Conservation (phyloP, 2,113 vertebrate species). For the Nansenia antarctica region DNA sequence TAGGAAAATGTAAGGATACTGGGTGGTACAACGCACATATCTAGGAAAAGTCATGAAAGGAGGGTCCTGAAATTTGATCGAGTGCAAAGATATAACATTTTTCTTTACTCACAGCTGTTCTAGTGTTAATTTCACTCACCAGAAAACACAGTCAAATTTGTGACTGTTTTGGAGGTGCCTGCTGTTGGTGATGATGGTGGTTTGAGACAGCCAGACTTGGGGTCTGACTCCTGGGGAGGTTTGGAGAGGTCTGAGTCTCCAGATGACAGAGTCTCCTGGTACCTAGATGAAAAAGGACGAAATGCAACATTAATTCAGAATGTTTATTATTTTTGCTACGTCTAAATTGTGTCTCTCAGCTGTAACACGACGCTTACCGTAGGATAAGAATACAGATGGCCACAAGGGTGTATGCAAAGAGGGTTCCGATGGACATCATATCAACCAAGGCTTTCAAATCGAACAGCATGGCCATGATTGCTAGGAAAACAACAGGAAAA, state of each 20-base stretch:
- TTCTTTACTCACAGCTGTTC: too few species aligned
- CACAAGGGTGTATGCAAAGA: conserved; percentile 86
- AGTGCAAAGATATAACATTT: too few species aligned
- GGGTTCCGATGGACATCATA: conserved; percentile 84
- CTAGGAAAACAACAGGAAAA: conserved; percentile 57
- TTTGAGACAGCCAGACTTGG: conserved; percentile 56
- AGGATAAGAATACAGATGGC: conserved; percentile 85
- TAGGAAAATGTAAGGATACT: too few species aligned
- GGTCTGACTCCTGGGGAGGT: conserved; percentile 16
- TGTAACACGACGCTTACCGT: conserved; percentile 66
- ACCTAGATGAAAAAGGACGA: conserved; percentile 61
- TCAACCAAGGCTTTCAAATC: conserved; percentile 85
- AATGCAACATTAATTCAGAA: background rate
- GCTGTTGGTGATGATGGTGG: conserved; percentile 60
- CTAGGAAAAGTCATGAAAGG: too few species aligned
- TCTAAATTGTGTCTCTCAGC: background rate
- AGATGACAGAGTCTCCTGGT: conserved; percentile 52
- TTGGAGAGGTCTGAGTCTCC: conserved; percentile 39
- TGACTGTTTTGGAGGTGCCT: conserved; percentile 68
- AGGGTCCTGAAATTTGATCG: too few species aligned
- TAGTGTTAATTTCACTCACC: conserved; percentile 58
- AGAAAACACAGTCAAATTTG: conserved; percentile 55
- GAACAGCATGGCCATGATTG: conserved; percentile 84
- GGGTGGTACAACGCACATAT: too few species aligned
- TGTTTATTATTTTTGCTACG: background rate